Evolutionary conservation across 1,140 invertebrate species (phyloP), one percentile per base, ranked within the genome.

Genomic region (Pygmarrhopalites habei): DNA sequence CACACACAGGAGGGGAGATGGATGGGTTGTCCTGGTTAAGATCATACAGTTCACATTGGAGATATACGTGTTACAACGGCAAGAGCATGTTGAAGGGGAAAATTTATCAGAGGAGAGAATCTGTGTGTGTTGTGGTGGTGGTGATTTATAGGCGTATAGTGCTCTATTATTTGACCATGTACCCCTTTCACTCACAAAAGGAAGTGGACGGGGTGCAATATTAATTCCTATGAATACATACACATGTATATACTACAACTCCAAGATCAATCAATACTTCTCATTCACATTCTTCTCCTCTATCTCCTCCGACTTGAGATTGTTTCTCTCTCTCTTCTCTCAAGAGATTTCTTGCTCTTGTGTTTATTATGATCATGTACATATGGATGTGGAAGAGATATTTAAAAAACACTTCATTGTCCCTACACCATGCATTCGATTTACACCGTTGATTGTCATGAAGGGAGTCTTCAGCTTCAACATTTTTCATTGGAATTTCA

Each of bases 121-220:
- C n/a, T n/a, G n/a, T n/a, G n/a, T n/a, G n/a, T n/a, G n/a, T n/a
- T n/a, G n/a, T n/a, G n/a, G n/a, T 59, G 29, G 3, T 46, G 19
- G 26, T 44, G 46, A 59, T 60, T 51, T 32, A 58, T 52, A 59
- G 47, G 62, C 56, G 56, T 58, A 46, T n/a, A n/a, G 51, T 56
- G 51, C 35, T 60, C 58, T 47, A 57, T 47, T 60, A 65, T 65
- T 60, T 65, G 64, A 65, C 64, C 64, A 57, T 60, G 58, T 65
- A 56, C 58, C 28, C 58, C 64, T 65, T 65, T 65, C 64, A 65
- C 64, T 65, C 26, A 60, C 58, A 60, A 62, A 55, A n/a, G 60
- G 60, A 62, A 62, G 51, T 60, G 28, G 58, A 60, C 30, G 49
- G 60, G 60, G 49, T 62, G 60, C 60, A 30, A 43, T 62, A 51